A percentile compares a stretch with the other conserved stretches of the same genome.
Conservation (phyloP, 2,113 vertebrate species). For the Spizaetus ornatus region DNA sequence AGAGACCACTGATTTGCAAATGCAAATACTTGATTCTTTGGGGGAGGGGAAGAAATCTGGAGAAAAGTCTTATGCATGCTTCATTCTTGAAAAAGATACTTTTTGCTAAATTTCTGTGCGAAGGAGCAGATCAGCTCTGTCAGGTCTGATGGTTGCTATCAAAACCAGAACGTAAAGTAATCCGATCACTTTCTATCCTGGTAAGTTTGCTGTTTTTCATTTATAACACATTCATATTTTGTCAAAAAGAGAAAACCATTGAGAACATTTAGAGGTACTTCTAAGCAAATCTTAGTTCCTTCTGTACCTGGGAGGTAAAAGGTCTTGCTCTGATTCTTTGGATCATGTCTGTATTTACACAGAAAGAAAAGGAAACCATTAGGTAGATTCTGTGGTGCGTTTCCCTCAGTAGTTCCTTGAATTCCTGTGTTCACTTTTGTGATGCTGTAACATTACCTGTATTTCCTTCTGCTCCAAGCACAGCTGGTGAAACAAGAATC, state of each 20-base stretch:
- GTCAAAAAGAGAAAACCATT: neutral
- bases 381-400: neutral
- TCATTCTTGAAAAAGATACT: neutral
- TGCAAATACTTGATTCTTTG: neutral
- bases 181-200: neutral
- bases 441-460: neutral
- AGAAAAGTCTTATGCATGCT: neutral
- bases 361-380: neutral
- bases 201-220: neutral
- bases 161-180: neutral
- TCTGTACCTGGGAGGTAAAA: neutral
- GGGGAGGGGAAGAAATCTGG: neutral
- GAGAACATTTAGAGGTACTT: neutral
- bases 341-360: neutral
- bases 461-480: neutral
- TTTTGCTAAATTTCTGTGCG: neutral
- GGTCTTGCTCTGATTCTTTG: neutral
- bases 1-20: neutral
- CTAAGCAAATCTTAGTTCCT: neutral
- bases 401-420: neutral
- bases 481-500: neutral
- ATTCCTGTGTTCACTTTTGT: neutral
- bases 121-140: neutral
- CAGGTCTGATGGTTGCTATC: neutral
- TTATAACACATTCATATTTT: neutral